Evolutionary conservation across 2,113 vertebrate species (phyloP).

Genomic region (Peromyscus leucopus): DNA sequence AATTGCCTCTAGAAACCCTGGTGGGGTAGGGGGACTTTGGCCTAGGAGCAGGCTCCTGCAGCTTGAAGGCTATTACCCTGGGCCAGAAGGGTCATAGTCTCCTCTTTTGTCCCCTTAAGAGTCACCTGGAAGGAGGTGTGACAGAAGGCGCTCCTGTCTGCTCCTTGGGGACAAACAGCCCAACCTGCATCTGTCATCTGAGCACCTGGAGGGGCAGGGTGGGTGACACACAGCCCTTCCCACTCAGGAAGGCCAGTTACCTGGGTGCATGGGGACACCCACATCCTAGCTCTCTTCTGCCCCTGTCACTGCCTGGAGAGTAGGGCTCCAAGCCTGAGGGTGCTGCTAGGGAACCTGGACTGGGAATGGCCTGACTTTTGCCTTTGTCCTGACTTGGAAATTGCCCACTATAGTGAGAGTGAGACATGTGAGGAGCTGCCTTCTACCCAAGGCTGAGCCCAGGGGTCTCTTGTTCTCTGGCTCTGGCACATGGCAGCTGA

Average conservation of each 20-base stretch:
- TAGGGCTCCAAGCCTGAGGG: background rate
- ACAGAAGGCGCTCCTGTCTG: no score
- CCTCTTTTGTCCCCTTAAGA: background rate
- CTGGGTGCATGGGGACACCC: background rate
- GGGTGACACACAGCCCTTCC: background rate
- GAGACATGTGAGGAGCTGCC: background rate
- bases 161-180: background rate
- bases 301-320: background rate
- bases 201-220: background rate
- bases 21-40: accelerated
- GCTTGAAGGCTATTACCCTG: no score
- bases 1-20: background rate
- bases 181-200: background rate
- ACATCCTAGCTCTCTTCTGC: background rate
- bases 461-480: background rate
- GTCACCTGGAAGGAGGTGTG: background rate
- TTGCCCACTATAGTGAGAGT: background rate
- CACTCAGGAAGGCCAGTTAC: background rate
- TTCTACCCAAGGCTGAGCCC: background rate
- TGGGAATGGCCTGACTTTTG: background rate
- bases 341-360: background rate
- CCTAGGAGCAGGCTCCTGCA: background rate
- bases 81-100: slow-evolving; percentile 1
- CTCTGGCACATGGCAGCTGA: background rate
- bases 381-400: background rate